A percentile compares a stretch with the other conserved stretches of the same genome.
These are phyloP conservation scores for Matsumyia berberina DNA, from an alignment of 2,888 invertebrate genomes.

Conservation along the genomic window DNA sequence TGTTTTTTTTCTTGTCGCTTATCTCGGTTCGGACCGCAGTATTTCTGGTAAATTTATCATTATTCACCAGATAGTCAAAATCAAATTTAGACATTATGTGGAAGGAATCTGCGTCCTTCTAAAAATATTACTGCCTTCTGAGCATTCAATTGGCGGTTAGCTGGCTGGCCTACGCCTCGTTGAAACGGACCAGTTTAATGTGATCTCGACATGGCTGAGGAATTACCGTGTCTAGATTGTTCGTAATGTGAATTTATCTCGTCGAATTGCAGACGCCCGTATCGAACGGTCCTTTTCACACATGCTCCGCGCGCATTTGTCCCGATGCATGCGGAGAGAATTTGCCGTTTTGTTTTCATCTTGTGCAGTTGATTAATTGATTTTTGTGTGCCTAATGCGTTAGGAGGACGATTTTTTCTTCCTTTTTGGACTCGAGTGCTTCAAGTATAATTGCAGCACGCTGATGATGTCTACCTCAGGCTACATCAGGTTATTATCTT, in stretches of 20 bases:
- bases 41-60: too few relatives aligned
- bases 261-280: slow-evolving; percentile 42
- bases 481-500: slow-evolving; percentile 70
- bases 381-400: slow-evolving; percentile 59
- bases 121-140: slow-evolving; percentile 44
- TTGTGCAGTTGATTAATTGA: slow-evolving; percentile 67
- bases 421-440: slow-evolving; percentile 14
- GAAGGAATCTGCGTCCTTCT: background rate
- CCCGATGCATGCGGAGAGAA: slow-evolving; percentile 1
- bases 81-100: slow-evolving; percentile 5
- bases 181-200: slow-evolving; percentile 35
- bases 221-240: slow-evolving; percentile 60
- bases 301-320: slow-evolving; percentile 35
- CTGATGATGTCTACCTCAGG: slow-evolving; percentile 27
- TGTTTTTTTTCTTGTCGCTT: background rate
- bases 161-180: slow-evolving; percentile 50
- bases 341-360: slow-evolving; percentile 37
- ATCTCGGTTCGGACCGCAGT: background rate
- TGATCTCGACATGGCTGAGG: slow-evolving; percentile 57
- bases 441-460: slow-evolving; percentile 52
- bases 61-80: background rate
- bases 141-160: slow-evolving; percentile 16
- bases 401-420: slow-evolving; percentile 27
- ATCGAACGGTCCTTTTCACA: slow-evolving; percentile 38
- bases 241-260: slow-evolving; percentile 52